Base-by-base conservation (phyloP, 2,888 invertebrate species). In the Doris montereyensis region DNA sequence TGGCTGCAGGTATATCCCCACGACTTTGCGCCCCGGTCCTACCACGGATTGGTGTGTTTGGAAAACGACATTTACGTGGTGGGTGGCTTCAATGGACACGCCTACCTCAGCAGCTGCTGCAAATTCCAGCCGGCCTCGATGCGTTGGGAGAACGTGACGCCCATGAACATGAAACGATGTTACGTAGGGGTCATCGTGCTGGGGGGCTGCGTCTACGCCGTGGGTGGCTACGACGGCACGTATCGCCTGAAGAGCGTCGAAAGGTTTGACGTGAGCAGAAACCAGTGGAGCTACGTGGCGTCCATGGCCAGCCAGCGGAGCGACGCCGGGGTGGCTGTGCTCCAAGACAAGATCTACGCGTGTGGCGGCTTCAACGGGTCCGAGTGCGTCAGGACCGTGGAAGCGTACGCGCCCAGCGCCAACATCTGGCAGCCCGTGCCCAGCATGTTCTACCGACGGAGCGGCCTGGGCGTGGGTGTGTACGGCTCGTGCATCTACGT, bases 151-250 rank as follows among this genome's bases (percentile, higher is more conserved):
- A 97, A 97, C 93, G 90, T 93, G 2, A 93, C 96, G 10, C 97
- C 97, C 26, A 97, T 97, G 97, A 96, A 97, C 89, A 94, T 94
- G 10, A 94, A 96, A 78, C 92, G 94, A 84, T 97, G 97, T 26
- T 97, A 98, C 89, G 97, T 97, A 0, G 96, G 96, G 89, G 96
- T 97, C 1, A 96, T 97, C n/a, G 94, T 95, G 0, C 92, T 97
- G 35, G 94, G 96, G 82, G 95, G 96, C 0, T 83, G 82, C 24
- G 88, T 92, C 57, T 92, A 91, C 80, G 91, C 91, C 3, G 88
- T 92, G 87, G 92, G 92, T 0, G 97, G 97, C 0, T 97, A 97
- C 91, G 97, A 97, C 90, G 97, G 97, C 0, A 95, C 95, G 88
- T 96, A 96, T 88, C 96, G 97, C 88, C 94, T 96, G 93, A 95